Percentiles rank a stretch among this genome's conserved stretches.
phyloP scores from a whole-genome alignment of 2,888 invertebrate genomes.

The Strigamia transsilvanica region DNA sequence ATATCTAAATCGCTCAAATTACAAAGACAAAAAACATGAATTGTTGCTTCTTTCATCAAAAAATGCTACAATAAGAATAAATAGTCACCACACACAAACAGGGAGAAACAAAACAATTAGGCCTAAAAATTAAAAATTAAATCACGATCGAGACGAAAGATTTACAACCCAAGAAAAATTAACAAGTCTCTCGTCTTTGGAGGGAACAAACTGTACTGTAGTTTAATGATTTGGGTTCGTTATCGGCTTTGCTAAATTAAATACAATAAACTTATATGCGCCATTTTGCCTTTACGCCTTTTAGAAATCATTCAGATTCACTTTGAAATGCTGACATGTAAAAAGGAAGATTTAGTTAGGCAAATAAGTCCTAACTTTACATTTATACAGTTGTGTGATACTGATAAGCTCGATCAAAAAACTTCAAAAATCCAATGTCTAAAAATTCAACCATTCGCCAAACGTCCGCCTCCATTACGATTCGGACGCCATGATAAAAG shows the following conservation, averaged over 20 bases:
- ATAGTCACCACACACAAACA: conserved; percentile 38
- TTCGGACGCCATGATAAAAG: neutral
- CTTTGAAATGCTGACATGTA: neutral
- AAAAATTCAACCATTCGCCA: neutral
- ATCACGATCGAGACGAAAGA: neutral
- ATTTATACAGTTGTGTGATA: neutral
- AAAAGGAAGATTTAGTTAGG: neutral
- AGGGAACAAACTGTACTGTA: conserved; percentile 1
- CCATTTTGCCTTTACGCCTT: neutral
- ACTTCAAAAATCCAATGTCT: neutral
- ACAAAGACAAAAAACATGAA: conserved; percentile 37
- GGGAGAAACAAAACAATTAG: conserved; percentile 31
- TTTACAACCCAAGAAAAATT: neutral
- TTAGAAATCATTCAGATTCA: no score
- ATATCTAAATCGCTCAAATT: conserved; percentile 21
- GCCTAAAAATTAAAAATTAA: conserved; percentile 2
- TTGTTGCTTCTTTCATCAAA: conserved; percentile 35
- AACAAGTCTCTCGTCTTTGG: conserved; percentile 2
- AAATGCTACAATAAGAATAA: conserved; percentile 26
- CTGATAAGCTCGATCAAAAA: neutral
- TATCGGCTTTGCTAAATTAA: conserved; percentile 21
- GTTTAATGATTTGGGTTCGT: neutral
- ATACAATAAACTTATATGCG: neutral
- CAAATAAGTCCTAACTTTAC: neutral
- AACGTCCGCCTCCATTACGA: neutral